Conservation (phyloP, 2,113 vertebrate genomes). For the Corvus cornix region DNA sequence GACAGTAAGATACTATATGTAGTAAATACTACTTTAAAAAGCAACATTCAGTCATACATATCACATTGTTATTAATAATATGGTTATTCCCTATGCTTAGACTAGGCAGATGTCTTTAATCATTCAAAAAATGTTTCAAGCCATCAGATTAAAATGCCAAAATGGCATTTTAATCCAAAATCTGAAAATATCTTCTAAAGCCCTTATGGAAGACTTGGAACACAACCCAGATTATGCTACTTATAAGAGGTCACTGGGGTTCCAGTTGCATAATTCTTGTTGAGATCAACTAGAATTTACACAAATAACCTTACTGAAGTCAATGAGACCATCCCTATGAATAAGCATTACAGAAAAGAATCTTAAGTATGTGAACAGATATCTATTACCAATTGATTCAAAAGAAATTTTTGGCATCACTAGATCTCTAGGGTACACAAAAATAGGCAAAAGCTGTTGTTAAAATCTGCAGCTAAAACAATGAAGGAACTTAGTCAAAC, state of each 20-base stretch:
- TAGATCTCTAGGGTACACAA: background rate
- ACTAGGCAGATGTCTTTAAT: background rate
- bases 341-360: background rate
- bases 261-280: constrained; percentile 24
- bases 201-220: constrained; percentile 18
- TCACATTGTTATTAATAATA: background rate
- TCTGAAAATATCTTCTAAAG: constrained; percentile 57
- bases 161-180: constrained; percentile 57
- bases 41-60: background rate
- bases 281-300: constrained; percentile 18
- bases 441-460: background rate
- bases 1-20: background rate
- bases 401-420: background rate
- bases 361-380: background rate
- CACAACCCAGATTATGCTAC: constrained; percentile 7
- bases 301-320: constrained; percentile 18
- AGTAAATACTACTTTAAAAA: background rate
- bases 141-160: constrained; percentile 45
- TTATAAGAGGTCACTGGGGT: constrained; percentile 12
- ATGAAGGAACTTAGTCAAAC: background rate
- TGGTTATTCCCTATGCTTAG: background rate
- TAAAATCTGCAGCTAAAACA: background rate
- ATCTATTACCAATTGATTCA: background rate
- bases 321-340: background rate
- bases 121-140: constrained; percentile 9